Evolutionary conservation across 1,140 invertebrate species (phyloP).

Genomic region (Lepidurus apus): DNA sequence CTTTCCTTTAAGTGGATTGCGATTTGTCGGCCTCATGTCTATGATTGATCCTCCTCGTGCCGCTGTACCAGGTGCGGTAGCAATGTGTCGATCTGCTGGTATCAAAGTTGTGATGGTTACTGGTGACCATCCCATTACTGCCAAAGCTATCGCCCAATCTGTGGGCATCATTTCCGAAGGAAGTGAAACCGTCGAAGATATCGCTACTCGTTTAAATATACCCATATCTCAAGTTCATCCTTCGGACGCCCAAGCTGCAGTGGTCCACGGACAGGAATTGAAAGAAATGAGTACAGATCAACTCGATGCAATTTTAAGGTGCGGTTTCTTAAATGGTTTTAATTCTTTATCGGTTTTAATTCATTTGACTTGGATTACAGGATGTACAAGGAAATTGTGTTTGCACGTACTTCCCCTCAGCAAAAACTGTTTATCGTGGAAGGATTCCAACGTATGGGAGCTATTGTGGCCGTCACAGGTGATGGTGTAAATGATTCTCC

Average conservation of each 20-base stretch:
- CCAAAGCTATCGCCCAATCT: slow-evolving; percentile 44
- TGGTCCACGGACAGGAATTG: slow-evolving; percentile 46
- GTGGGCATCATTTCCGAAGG: slow-evolving; percentile 44
- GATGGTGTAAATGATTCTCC: slow-evolving; percentile 65
- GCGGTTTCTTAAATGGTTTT: neutral
- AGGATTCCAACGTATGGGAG: slow-evolving; percentile 55
- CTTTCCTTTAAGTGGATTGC: slow-evolving; percentile 43
- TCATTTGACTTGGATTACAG: neutral
- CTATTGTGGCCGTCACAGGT: slow-evolving; percentile 62
- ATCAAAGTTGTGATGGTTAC: slow-evolving; percentile 45
- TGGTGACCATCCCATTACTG: slow-evolving; percentile 47
- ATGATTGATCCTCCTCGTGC: slow-evolving; percentile 46
- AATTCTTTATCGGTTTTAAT: slow-evolving; percentile 25
- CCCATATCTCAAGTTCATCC: slow-evolving; percentile 44
- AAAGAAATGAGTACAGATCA: slow-evolving; percentile 43
- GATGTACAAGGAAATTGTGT: slow-evolving; percentile 48
- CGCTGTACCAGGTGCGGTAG: slow-evolving; percentile 42
- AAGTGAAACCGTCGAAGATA: slow-evolving; percentile 51
- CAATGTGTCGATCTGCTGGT: slow-evolving; percentile 41
- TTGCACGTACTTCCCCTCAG: slow-evolving; percentile 58
- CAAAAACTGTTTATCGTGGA: slow-evolving; percentile 66
- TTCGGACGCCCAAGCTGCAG: slow-evolving; percentile 44
- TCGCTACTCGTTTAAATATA: slow-evolving; percentile 45
- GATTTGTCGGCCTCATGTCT: slow-evolving; percentile 48
- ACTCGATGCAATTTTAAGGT: slow-evolving; percentile 44